Evolutionary conservation across 1,140 invertebrate species (phyloP).

Genomic region (Eurosta solidaginis): DNA sequence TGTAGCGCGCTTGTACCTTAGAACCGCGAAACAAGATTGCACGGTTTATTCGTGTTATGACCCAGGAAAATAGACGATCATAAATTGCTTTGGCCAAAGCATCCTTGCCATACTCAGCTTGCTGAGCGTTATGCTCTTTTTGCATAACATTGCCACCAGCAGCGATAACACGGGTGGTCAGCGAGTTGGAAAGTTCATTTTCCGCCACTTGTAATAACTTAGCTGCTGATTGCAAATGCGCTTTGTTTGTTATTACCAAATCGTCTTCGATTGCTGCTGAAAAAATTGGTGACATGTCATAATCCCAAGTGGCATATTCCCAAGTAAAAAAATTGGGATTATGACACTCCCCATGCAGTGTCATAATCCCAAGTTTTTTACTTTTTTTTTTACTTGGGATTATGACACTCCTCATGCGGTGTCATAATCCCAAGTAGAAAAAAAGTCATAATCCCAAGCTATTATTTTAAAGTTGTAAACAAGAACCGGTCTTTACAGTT

Average conservation of each 20-base stretch:
- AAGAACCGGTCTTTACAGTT: no score
- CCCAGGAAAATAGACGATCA: conserved; percentile 90
- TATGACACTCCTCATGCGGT: no score
- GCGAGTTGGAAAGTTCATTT: conserved; percentile 72
- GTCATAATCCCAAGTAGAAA: no score
- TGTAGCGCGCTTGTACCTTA: conserved; percentile 58
- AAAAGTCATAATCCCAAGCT: no score
- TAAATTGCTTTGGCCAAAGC: conserved; percentile 94
- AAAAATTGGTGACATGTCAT: no score
- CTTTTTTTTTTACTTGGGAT: no score
- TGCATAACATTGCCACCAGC: conserved; percentile 93
- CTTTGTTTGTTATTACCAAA: conserved; percentile 67
- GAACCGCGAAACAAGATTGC: conserved; percentile 66
- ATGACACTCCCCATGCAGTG: no score
- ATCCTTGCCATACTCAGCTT: conserved; percentile 89
- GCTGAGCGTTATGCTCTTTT: conserved; percentile 82
- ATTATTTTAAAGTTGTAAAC: no score
- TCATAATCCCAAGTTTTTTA: no score
- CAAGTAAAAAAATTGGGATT: no score
- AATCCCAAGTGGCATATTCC: no score
- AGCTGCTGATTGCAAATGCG: conserved; percentile 68
- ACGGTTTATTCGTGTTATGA: conserved; percentile 86
- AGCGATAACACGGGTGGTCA: conserved; percentile 88
- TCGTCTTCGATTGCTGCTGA: conserved; percentile 67
- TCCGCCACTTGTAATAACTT: conserved; percentile 75